phyloP scores from a whole-genome alignment of 1,140 invertebrate genomes.

The Elymnias hypermnestra region DNA sequence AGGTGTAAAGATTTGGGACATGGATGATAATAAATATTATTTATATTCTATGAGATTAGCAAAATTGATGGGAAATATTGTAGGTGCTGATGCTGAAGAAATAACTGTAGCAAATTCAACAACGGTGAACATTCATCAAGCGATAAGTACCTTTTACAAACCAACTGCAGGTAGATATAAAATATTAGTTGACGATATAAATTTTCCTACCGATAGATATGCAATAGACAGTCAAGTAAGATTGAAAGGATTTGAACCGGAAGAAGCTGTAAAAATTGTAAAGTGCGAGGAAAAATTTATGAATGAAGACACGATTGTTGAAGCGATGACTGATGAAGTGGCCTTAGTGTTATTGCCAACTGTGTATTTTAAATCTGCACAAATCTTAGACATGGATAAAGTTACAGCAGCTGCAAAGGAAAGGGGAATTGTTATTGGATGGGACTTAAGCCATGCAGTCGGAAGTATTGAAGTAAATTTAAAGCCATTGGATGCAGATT shows the following conservation, averaged over 20 bases:
- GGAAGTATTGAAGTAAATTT: slow-evolving; percentile 48
- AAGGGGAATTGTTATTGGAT: slow-evolving; percentile 46
- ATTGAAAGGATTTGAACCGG: slow-evolving; percentile 42
- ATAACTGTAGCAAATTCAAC: slow-evolving; percentile 39
- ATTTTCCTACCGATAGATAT: slow-evolving; percentile 61
- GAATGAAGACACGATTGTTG: slow-evolving; percentile 46
- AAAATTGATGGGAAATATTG: slow-evolving; percentile 44
- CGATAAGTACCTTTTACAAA: slow-evolving; percentile 54
- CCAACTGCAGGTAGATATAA: slow-evolving; percentile 46
- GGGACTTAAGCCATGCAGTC: slow-evolving; percentile 56
- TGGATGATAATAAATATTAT: slow-evolving; percentile 43
- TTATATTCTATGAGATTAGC: slow-evolving; percentile 43
- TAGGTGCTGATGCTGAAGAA: slow-evolving; percentile 44
- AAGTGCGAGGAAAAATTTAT: slow-evolving; percentile 33
- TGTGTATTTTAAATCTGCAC: slow-evolving; percentile 55
- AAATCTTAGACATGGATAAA: slow-evolving; percentile 50
- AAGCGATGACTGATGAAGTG: slow-evolving; percentile 56
- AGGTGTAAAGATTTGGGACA: slow-evolving; percentile 48
- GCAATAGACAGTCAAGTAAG: slow-evolving; percentile 55
- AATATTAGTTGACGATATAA: slow-evolving; percentile 55
- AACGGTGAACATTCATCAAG: slow-evolving; percentile 54
- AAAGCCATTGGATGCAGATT: slow-evolving; percentile 46
- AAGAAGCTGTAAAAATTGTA: slow-evolving; percentile 51
- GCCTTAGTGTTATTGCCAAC: slow-evolving; percentile 43
- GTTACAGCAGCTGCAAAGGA: slow-evolving; percentile 46